phyloP scores from a whole-genome alignment of 1,140 invertebrate species.

The Pantala flavescens region DNA sequence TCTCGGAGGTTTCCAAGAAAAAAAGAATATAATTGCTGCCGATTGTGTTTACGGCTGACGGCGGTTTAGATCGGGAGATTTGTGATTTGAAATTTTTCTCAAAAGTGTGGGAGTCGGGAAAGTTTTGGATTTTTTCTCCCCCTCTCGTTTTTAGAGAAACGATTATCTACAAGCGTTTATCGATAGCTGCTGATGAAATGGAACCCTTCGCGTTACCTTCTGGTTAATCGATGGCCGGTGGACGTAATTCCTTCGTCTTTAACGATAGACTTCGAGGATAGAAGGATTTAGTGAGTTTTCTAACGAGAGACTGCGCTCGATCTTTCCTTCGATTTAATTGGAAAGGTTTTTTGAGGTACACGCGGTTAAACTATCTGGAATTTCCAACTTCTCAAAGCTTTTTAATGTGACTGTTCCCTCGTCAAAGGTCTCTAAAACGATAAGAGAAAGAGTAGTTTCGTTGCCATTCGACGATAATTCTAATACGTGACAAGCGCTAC shows the following conservation, averaged over 20 bases:
- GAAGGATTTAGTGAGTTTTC: not conserved
- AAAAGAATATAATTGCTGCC: conserved; percentile 3
- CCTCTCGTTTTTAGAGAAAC: not conserved
- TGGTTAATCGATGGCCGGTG: not conserved
- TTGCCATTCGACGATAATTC: too few relatives aligned
- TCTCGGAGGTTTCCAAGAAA: not conserved
- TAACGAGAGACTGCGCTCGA: too few relatives aligned
- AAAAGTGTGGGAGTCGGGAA: not conserved
- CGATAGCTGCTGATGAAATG: not conserved
- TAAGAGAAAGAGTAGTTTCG: too few relatives aligned
- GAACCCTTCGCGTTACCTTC: not conserved
- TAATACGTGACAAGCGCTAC: too few relatives aligned
- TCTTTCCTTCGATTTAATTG: too few relatives aligned
- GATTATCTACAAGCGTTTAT: not conserved
- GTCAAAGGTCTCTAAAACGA: too few relatives aligned
- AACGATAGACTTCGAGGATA: not conserved
- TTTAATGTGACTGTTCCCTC: too few relatives aligned
- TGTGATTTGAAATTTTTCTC: not conserved
- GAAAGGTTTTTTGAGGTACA: too few relatives aligned
- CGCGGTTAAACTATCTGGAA: too few relatives aligned
- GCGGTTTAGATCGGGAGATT: not conserved
- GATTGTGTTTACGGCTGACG: not conserved
- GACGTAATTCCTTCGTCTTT: not conserved
- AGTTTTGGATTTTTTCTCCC: not conserved
- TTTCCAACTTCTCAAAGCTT: too few relatives aligned